These are phyloP conservation scores for Stegostoma tigrinum DNA, from an alignment of 2,113 vertebrate species.

Conservation along the genomic window DNA sequence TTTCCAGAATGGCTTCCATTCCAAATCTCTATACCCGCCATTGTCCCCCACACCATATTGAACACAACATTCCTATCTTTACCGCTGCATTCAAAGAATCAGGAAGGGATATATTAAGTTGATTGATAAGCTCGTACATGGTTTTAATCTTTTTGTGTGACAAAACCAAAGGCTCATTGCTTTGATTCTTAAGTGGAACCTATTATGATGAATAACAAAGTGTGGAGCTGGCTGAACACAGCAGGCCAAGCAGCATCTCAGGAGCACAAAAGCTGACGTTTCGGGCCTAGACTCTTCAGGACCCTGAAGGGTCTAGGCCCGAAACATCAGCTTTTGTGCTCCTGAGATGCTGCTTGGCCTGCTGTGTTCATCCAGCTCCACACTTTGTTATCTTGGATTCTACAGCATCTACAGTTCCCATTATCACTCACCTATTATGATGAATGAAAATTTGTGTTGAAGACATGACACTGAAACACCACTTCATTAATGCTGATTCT, in stretches of 20 bases:
- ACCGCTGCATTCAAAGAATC: not conserved
- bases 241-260: too few species aligned
- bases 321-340: too few species aligned
- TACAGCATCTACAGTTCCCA: too few species aligned
- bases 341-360: too few species aligned
- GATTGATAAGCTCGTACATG: not conserved
- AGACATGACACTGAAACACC: not conserved
- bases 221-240: too few species aligned
- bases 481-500: not conserved
- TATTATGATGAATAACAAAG: not conserved
- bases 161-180: not conserved
- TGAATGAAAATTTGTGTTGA: not conserved
- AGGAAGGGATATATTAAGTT: not conserved
- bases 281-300: too few species aligned
- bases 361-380: too few species aligned
- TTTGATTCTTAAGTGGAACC: not conserved
- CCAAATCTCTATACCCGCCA: too few species aligned
- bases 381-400: too few species aligned
- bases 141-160: not conserved
- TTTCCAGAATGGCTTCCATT: not conserved
- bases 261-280: too few species aligned
- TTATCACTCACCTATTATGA: not conserved
- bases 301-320: too few species aligned
- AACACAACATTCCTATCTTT: not conserved
- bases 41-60: not conserved